Conservation (phyloP, 2,113 vertebrate genomes). For the Toxostoma redivivum region DNA sequence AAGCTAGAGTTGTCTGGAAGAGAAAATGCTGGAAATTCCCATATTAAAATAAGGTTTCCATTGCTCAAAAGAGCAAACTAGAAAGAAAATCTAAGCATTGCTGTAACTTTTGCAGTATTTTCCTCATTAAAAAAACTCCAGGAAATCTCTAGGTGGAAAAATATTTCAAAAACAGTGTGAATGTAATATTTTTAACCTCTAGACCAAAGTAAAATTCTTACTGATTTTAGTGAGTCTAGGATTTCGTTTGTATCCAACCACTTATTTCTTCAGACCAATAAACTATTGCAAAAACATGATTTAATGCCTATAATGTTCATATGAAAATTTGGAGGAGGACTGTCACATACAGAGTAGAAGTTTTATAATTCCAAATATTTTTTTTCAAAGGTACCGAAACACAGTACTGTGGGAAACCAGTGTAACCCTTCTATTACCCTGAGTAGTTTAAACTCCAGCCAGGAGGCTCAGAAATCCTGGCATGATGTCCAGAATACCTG, state of each 20-base stretch:
- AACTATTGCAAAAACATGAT: background rate
- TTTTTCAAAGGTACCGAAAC: background rate
- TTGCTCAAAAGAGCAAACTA: background rate
- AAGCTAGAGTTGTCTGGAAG: background rate
- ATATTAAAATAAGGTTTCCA: background rate
- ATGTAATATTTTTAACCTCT: background rate
- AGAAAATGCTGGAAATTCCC: background rate
- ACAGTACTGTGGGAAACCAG: no score
- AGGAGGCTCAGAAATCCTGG: no score
- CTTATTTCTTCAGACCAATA: background rate
- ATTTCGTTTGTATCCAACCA: background rate
- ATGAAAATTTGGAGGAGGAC: background rate
- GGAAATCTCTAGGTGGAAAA: background rate
- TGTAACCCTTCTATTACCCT: no score
- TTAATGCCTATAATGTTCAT: background rate
- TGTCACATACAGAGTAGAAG: background rate
- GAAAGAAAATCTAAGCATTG: background rate
- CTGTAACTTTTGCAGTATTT: background rate
- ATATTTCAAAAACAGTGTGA: background rate
- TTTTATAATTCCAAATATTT: background rate
- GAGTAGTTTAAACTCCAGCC: no score
- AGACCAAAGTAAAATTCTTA: background rate
- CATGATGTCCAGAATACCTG: no score
- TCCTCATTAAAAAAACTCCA: background rate
- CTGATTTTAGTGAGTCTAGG: background rate